phyloP scores from a whole-genome alignment of 1,140 invertebrate species.

The Frieseomelitta varia region DNA sequence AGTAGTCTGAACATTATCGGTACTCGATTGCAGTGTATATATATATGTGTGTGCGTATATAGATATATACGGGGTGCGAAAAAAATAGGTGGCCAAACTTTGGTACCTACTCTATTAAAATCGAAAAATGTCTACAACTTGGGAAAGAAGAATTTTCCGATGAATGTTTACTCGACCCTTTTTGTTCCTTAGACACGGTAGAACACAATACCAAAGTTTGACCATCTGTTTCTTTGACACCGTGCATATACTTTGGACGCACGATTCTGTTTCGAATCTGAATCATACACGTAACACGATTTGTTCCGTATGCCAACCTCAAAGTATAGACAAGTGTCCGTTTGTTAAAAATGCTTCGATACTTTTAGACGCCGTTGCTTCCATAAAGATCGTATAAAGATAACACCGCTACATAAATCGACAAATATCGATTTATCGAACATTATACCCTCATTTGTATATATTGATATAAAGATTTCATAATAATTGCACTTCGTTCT shows the following conservation, averaged over 20 bases:
- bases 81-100: slow-evolving; percentile 7
- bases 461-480: background rate
- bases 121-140: too few relatives aligned
- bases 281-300: slow-evolving; percentile 49
- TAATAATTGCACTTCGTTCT: slow-evolving; percentile 63
- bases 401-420: slow-evolving; percentile 29
- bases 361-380: slow-evolving; percentile 53
- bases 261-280: slow-evolving; percentile 49
- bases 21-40: slow-evolving; percentile 43
- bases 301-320: slow-evolving; percentile 49
- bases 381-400: slow-evolving; percentile 48
- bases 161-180: too few relatives aligned
- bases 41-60: background rate
- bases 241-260: slow-evolving; percentile 37
- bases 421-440: slow-evolving; percentile 44
- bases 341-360: slow-evolving; percentile 58
- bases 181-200: too few relatives aligned
- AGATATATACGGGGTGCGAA: slow-evolving; percentile 21
- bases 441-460: slow-evolving; percentile 12
- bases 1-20: slow-evolving; percentile 56
- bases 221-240: too few relatives aligned
- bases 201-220: too few relatives aligned
- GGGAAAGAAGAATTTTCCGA: too few relatives aligned
- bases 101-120: too few relatives aligned
- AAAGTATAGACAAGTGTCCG: slow-evolving; percentile 50